These are phyloP conservation scores for Glyphotaelius pellucidus DNA, from an alignment of 2,888 invertebrate species.

Conservation along the genomic window DNA sequence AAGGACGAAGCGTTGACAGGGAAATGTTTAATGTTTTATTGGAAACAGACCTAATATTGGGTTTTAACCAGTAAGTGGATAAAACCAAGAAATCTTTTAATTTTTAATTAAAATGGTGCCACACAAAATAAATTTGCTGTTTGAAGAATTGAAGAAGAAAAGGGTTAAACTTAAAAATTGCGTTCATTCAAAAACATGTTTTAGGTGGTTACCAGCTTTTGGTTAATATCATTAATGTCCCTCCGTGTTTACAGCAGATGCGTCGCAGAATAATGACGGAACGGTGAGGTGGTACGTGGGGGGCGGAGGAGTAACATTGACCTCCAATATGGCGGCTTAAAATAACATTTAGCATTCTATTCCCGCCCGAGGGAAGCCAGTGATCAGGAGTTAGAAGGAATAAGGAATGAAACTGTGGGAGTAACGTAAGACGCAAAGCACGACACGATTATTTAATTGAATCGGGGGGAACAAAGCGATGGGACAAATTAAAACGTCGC, in stretches of 20 bases:
- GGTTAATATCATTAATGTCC: not conserved
- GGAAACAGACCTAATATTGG: too few species aligned
- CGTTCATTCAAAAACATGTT: not conserved
- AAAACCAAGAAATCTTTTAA: too few species aligned
- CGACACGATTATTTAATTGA: conserved; percentile 18
- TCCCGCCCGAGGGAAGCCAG: not conserved
- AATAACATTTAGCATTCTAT: conserved; percentile 60
- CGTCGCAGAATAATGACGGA: not conserved
- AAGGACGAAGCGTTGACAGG: too few species aligned
- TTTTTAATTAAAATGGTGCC: too few species aligned
- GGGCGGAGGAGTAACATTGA: conserved; percentile 64
- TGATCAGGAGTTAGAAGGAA: not conserved
- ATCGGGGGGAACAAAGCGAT: not conserved
- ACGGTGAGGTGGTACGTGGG: not conserved
- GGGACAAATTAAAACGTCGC: not conserved
- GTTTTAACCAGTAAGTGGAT: too few species aligned
- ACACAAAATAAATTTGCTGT: too few species aligned
- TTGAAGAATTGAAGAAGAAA: too few species aligned
- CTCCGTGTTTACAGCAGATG: not conserved
- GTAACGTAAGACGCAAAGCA: not conserved
- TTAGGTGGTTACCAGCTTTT: not conserved
- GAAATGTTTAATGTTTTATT: too few species aligned
- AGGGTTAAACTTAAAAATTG: not conserved
- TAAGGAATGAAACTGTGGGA: not conserved
- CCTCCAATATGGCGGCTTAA: conserved; percentile 65